Evolutionary conservation across 2,888 invertebrate species (phyloP).

Genomic region (Drosophila mimica): DNA sequence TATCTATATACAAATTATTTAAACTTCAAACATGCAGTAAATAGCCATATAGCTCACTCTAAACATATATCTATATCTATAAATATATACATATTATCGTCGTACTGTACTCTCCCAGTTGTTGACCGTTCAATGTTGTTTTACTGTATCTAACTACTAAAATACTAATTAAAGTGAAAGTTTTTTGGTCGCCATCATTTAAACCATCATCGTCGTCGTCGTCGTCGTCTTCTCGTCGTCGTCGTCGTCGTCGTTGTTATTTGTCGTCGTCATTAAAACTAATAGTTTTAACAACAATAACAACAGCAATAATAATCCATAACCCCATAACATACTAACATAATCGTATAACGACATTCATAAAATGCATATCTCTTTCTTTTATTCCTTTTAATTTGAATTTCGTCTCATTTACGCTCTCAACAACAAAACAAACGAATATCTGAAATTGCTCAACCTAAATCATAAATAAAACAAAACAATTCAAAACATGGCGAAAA

Average conservation of each 20-base stretch:
- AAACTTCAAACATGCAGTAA: slow-evolving; percentile 7
- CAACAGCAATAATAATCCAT: slow-evolving; percentile 40
- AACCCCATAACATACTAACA: slow-evolving; percentile 41
- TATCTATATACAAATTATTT: slow-evolving; percentile 11
- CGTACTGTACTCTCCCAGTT: slow-evolving; percentile 53
- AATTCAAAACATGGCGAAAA: slow-evolving; percentile 42
- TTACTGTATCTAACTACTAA: slow-evolving; percentile 46
- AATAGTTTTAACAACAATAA: slow-evolving; percentile 9
- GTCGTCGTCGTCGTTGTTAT: slow-evolving; percentile 32
- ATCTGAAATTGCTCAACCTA: slow-evolving; percentile 21
- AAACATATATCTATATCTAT: slow-evolving; percentile 11
- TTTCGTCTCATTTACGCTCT: slow-evolving; percentile 67
- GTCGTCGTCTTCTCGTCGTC: slow-evolving; percentile 44
- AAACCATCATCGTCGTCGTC: slow-evolving; percentile 33
- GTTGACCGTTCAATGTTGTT: slow-evolving; percentile 71
- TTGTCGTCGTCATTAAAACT: slow-evolving; percentile 12
- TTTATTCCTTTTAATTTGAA: slow-evolving; percentile 64
- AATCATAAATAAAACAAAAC: slow-evolving; percentile 37
- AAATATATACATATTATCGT: slow-evolving; percentile 30
- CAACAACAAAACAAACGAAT: slow-evolving; percentile 38
- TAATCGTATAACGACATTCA: slow-evolving; percentile 65
- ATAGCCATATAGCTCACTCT: slow-evolving; percentile 21
- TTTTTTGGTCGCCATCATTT: slow-evolving; percentile 46
- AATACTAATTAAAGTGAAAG: slow-evolving; percentile 27
- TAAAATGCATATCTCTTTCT: slow-evolving; percentile 70